A percentile compares a stretch with the other conserved stretches of the same genome.
Conservation (phyloP, 1,140 invertebrate species). For the Zaprionus africanus region DNA sequence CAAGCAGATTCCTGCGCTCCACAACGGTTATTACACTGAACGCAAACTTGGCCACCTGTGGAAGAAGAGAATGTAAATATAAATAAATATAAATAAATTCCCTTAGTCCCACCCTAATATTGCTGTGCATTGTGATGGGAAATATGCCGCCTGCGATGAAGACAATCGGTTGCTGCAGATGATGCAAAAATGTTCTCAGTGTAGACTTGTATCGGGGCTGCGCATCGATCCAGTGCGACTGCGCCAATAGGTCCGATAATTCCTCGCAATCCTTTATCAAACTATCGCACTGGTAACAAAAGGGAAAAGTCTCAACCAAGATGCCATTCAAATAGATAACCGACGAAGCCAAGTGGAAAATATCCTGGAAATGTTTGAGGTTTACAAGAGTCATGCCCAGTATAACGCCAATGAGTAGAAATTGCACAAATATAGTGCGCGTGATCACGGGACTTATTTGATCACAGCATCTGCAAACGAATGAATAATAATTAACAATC, state of each 20-base stretch:
- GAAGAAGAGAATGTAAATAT: not conserved
- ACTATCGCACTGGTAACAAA: slow-evolving; percentile 20
- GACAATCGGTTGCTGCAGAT: slow-evolving; percentile 20
- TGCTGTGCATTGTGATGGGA: slow-evolving; percentile 23
- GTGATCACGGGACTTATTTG: not conserved
- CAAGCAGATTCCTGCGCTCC: not conserved
- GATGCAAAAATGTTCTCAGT: slow-evolving; percentile 12
- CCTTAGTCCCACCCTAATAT: slow-evolving; percentile 2
- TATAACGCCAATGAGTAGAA: slow-evolving; percentile 15
- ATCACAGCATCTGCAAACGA: not conserved
- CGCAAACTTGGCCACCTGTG: not conserved
- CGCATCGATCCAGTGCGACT: slow-evolving; percentile 30
- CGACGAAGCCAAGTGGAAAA: not conserved
- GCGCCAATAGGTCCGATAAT: not conserved
- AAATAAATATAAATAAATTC: not conserved
- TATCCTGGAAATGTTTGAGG: not conserved
- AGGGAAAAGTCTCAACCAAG: slow-evolving; percentile 22
- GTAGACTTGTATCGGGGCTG: slow-evolving; percentile 21
- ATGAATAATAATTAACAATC: not conserved
- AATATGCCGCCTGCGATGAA: slow-evolving; percentile 21
- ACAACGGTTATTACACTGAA: slow-evolving; percentile 4
- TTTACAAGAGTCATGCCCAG: slow-evolving; percentile 9
- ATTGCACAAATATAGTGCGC: slow-evolving; percentile 21
- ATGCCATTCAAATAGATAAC: not conserved
- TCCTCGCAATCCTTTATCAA: slow-evolving; percentile 16